Percentiles rank a stretch among this genome's conserved stretches.
These are phyloP conservation scores for Lepidothrix coronata DNA, from an alignment of 2,113 vertebrate species.

Conservation along the genomic window DNA sequence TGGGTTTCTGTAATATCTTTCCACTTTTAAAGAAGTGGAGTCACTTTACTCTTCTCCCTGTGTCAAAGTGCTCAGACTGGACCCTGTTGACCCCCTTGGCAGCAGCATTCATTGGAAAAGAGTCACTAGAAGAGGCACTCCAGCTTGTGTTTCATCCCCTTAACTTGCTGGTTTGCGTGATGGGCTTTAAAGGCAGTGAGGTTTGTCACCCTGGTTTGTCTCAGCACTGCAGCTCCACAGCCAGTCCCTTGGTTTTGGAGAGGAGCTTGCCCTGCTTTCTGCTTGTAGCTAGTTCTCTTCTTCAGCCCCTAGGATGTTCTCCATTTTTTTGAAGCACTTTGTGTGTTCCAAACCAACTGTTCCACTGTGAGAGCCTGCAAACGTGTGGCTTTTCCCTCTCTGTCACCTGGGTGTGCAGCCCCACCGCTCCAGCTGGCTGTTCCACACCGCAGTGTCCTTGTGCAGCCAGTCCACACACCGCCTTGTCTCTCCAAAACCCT, in stretches of 20 bases:
- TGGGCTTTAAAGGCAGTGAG: background rate
- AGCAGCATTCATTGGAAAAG: background rate
- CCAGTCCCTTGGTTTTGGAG: background rate
- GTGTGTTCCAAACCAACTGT: background rate
- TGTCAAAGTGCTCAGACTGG: background rate
- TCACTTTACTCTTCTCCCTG: background rate
- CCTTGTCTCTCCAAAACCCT: background rate
- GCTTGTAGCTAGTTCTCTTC: background rate
- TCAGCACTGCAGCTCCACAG: background rate
- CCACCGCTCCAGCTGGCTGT: background rate
- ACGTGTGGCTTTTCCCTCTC: background rate
- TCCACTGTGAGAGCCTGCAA: background rate
- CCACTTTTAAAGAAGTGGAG: background rate
- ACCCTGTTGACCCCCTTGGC: background rate
- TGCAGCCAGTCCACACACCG: background rate
- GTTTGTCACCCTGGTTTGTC: fast-evolving
- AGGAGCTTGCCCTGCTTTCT: background rate
- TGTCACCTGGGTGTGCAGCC: background rate
- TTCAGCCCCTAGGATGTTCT: background rate
- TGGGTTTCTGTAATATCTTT: background rate
- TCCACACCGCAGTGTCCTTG: background rate
- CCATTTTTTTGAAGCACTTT: background rate
- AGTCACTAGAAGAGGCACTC: background rate
- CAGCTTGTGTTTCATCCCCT: background rate
- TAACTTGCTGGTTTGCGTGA: background rate